phyloP scores from a whole-genome alignment of 2,797 vertebrate species.

The Pachyuromys duprasi region DNA sequence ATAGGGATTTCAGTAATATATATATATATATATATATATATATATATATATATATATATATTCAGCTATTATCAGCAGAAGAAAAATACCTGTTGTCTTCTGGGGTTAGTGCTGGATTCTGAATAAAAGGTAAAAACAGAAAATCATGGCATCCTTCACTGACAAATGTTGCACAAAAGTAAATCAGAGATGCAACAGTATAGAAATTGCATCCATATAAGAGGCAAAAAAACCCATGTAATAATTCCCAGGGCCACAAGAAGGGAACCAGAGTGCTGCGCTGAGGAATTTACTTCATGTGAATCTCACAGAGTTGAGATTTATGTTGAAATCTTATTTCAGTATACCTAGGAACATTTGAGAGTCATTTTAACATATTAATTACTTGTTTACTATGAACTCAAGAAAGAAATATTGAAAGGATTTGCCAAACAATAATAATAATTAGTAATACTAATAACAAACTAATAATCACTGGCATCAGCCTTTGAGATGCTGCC shows the following conservation, averaged over 20 bases:
- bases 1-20: neutral
- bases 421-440: neutral
- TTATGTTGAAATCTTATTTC: slow-evolving; percentile 51
- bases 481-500: too few species aligned
- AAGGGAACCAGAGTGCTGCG: neutral
- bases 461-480: neutral
- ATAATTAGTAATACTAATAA: too few species aligned
- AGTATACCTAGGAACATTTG: neutral
- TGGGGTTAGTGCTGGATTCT: slow-evolving; percentile 60
- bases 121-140: slow-evolving; percentile 51
- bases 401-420: slow-evolving; percentile 13
- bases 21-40: neutral
- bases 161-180: slow-evolving; percentile 64
- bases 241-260: neutral
- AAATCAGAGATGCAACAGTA: slow-evolving; percentile 58
- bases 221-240: slow-evolving; percentile 47
- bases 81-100: slow-evolving; percentile 47
- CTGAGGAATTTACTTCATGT: neutral
- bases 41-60: neutral
- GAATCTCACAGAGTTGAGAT: slow-evolving; percentile 49
- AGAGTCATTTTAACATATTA: slow-evolving; percentile 13
- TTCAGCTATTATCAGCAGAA: slow-evolving; percentile 54
- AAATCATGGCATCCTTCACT: slow-evolving; percentile 49
- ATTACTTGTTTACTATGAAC: neutral
- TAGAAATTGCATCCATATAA: slow-evolving; percentile 54